Conservation (phyloP, 2,113 vertebrate genomes). For the Macaca fascicularis region T2T-MFA8v1.1 NC_088384.1:107069001-107069500, state of each 20-base stretch:
- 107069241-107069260: neutral
- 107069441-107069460: too few species aligned
- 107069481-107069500: too few species aligned
- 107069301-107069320: neutral
- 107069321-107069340: neutral
- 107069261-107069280: neutral
- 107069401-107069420: too few species aligned
- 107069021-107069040: neutral
- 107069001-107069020: neutral
- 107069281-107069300: conserved; percentile 1
- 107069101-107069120: neutral
- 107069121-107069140: neutral
- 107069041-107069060: neutral
- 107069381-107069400: fast-evolving
- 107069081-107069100: neutral
- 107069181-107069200: neutral
- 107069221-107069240: neutral
- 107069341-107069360: neutral
- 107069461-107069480: too few species aligned
- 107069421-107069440: too few species aligned
- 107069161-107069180: neutral
- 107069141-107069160: neutral
- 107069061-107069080: neutral
- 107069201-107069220: neutral
- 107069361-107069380: neutral